Evolutionary conservation across 2,888 invertebrate genomes (phyloP).

Genomic region (Phaonia tiefii): DNA sequence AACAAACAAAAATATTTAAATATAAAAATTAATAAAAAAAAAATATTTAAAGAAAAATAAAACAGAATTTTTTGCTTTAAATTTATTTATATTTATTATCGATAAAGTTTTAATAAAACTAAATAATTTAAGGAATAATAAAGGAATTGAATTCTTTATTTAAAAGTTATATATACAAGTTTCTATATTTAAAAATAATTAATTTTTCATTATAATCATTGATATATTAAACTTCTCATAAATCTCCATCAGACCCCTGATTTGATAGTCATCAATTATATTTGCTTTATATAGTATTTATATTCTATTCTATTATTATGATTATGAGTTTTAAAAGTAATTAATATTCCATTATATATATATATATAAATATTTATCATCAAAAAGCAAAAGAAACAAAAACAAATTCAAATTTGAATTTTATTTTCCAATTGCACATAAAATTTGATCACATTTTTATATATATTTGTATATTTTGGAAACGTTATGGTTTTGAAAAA

Average conservation of each 20-base stretch:
- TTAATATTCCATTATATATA: background rate
- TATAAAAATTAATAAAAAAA: too few relatives aligned
- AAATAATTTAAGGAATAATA: constrained; percentile 34
- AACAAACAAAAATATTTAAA: too few relatives aligned
- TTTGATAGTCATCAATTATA: constrained; percentile 37
- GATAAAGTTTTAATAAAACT: constrained; percentile 10
- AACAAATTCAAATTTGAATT: background rate
- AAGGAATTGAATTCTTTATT: constrained; percentile 62
- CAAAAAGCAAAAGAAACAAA: too few relatives aligned
- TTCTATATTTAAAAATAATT: too few relatives aligned
- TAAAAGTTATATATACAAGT: background rate
- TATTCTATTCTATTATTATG: constrained; percentile 60
- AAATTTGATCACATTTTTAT: constrained; percentile 7
- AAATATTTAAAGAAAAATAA: background rate
- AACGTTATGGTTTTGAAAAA: constrained; percentile 46
- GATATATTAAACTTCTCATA: too few relatives aligned
- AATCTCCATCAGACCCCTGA: background rate
- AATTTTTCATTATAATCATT: too few relatives aligned
- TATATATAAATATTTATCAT: too few relatives aligned
- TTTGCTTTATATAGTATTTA: constrained; percentile 67
- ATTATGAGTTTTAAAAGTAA: background rate
- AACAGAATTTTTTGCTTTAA: background rate
- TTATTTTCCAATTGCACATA: constrained; percentile 4
- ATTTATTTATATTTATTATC: background rate
- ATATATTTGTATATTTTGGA: constrained; percentile 36